Conservation (phyloP, 2,797 vertebrate genomes). For the Neostethus bicornis region DNA sequence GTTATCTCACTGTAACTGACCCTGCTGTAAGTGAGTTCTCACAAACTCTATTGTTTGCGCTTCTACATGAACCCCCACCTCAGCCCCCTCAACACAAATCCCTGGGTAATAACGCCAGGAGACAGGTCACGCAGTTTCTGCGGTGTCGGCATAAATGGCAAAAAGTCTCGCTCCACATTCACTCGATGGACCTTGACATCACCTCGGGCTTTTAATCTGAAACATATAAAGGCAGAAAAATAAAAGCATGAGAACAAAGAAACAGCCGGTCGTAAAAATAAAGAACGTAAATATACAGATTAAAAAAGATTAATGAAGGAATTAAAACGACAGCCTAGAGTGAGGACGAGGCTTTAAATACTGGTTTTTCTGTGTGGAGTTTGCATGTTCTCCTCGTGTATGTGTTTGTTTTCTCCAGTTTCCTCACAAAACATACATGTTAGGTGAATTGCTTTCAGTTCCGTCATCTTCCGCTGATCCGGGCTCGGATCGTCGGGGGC, state of each 20-base stretch:
- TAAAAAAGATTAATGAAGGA: constrained; percentile 17
- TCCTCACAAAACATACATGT: too few species aligned
- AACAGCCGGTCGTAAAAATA: constrained; percentile 31
- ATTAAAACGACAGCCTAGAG: too few species aligned
- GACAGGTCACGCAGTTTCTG: constrained; percentile 55
- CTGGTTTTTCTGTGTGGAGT: too few species aligned
- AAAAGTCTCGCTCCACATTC: constrained; percentile 31
- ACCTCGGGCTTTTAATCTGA: constrained; percentile 48
- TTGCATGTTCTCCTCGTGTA: too few species aligned
- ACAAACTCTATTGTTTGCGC: constrained; percentile 54
- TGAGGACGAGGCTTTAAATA: too few species aligned
- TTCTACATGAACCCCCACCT: constrained; percentile 38
- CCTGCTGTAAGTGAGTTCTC: constrained; percentile 29
- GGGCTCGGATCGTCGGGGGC: too few species aligned
- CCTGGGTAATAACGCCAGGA: constrained; percentile 30
- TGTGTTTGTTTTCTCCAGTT: too few species aligned
- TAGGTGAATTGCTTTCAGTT: too few species aligned
- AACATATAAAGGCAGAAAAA: constrained; percentile 23
- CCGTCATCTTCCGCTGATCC: too few species aligned
- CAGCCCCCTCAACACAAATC: constrained; percentile 48
- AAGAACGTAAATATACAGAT: constrained; percentile 12
- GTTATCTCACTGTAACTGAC: constrained; percentile 43
- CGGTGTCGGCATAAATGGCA: constrained; percentile 46
- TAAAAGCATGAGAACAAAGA: constrained; percentile 21
- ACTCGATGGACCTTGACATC: constrained; percentile 48